Base-by-base conservation (phyloP, 35 echinoderm and acorn worm species). In the Lytechinus variegatus region DNA sequence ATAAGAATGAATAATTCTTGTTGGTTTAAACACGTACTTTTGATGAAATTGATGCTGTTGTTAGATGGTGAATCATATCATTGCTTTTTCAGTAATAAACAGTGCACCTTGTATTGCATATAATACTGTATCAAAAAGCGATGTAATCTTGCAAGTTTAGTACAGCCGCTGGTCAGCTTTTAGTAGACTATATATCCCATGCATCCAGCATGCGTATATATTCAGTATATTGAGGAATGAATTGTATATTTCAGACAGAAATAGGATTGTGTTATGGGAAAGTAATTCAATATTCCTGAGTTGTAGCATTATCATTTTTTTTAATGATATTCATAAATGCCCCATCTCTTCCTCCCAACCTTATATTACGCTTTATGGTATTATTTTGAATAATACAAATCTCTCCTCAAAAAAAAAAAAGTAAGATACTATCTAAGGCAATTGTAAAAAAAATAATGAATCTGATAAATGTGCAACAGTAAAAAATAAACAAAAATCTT, bases 191-290 rank as follows among this genome's bases (percentile, higher is more conserved):
- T 79, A 79, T 79, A 79, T 79, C 19, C 66, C 19, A 7, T 79
- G 66, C 66, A 79, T 79, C n/a, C 66, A 79, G 66, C 66, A 79
- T 79, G 66, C n/a, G 66, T 71, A 71, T 21, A 71, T 71, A 71
- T 71, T 71, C 61, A 71, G 21, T 79, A 24, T 79, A 16, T 79
- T 24, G 66, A 6, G n/a, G 66, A 79, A 79, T 79, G 66, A 16
- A 16, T 24, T 79, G 66, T 79, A 24, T 7, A 79, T 24, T 19
- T 79, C 66, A 24, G n/a, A 16, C n/a, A 79, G 16, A 79, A 79
- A 79, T 24, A 19, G 21, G n/a, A 79, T 5, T n/a, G 14, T 79
- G 66, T 79, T 24, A 24, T 24, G 21, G 16, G 21, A 79, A 4
- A 24, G 21, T n/a, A 24, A 79, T 79, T 79, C 66, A 24, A 16